Base-by-base conservation (phyloP, 2,113 vertebrate species). In the Cygnus buccinator region DNA sequence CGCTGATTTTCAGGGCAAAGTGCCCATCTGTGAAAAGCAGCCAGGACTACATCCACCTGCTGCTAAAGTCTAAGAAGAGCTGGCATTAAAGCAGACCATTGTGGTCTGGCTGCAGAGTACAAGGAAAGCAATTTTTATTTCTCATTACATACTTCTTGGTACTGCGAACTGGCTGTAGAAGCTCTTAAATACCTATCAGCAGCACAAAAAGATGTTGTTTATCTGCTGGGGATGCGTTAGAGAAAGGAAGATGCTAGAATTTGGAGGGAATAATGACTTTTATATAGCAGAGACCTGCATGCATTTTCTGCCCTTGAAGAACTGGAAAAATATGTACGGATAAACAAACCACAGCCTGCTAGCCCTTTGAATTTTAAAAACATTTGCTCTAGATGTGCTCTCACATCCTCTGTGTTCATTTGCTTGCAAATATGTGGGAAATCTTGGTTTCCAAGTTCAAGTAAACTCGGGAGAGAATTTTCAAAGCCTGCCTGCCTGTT, bases 111-210 rank as follows among this genome's bases (percentile, higher is more conserved):
- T 58, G 58, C 2, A 3, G 13, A 37, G 25, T 54, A 55, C 17
- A 54, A 63, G 29, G 37, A 81, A 90, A 85, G 79, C 20, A 52
- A 88, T 80, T 90, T 93, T 93, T 92, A 67, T 88, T 92, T 94
- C 86, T 94, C 82, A 59, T 93, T 86, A 37, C 39, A 7, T 63
- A 37, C 48, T 39, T 52, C 37, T 63, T 48, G 66, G 55, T 67
- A 68, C 75, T 55, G 17, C 8, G 43, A 70, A n/a, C 63, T 46
- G 65, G n/a, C 29, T 63, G 87, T 70, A 89, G 73, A 48, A 89
- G 65, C 89, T 84, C 46, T 86, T 77, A 83, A 93, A 70, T 70
- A 63, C 41, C 75, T 52, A 39, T 62, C 43, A 57, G 37, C 66
- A 70, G 41, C 29, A 85, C 50, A 81, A 93, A 96, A 91, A 43